phyloP scores from a whole-genome alignment of 2,888 invertebrate genomes.

The Acholoe squamosa region DNA sequence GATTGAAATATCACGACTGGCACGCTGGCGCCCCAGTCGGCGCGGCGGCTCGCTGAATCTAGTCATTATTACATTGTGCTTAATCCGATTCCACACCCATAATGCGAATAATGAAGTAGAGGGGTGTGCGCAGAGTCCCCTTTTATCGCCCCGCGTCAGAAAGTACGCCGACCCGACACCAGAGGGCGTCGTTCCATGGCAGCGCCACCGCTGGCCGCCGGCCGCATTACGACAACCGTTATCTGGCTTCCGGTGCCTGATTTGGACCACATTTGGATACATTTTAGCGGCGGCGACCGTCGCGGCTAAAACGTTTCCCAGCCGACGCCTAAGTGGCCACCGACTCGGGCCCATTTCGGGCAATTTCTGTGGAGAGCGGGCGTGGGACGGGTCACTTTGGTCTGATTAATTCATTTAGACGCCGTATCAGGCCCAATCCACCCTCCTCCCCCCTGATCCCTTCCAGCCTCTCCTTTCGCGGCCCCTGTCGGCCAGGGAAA shows the following conservation, averaged over 20 bases:
- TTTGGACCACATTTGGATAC: constrained; percentile 58
- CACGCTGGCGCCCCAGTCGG: background rate
- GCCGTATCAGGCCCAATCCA: constrained; percentile 47
- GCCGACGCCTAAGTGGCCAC: constrained; percentile 31
- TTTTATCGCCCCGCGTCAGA: constrained; percentile 24
- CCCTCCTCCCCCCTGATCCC: background rate
- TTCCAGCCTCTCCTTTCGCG: background rate
- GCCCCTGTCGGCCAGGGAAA: background rate
- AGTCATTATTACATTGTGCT: constrained; percentile 51
- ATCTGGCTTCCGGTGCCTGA: constrained; percentile 54
- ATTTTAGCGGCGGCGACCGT: constrained; percentile 46
- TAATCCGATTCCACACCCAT: constrained; percentile 49
- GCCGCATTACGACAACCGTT: constrained; percentile 57
- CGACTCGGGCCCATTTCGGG: constrained; percentile 13
- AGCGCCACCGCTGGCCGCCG: background rate
- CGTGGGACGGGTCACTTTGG: constrained; percentile 35
- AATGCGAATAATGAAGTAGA: constrained; percentile 61
- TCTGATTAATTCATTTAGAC: constrained; percentile 61
- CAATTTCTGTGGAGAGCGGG: constrained; percentile 30
- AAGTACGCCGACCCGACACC: constrained; percentile 46
- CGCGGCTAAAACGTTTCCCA: constrained; percentile 47
- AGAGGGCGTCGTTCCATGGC: background rate
- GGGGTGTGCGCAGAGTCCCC: background rate
- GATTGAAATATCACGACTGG: constrained; percentile 26
- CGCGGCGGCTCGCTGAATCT: background rate